A percentile compares a stretch with the other conserved stretches of the same genome.
Evolutionary conservation across 2,113 vertebrate genomes (phyloP).

Genomic region (Bubalus kerabau): DNA sequence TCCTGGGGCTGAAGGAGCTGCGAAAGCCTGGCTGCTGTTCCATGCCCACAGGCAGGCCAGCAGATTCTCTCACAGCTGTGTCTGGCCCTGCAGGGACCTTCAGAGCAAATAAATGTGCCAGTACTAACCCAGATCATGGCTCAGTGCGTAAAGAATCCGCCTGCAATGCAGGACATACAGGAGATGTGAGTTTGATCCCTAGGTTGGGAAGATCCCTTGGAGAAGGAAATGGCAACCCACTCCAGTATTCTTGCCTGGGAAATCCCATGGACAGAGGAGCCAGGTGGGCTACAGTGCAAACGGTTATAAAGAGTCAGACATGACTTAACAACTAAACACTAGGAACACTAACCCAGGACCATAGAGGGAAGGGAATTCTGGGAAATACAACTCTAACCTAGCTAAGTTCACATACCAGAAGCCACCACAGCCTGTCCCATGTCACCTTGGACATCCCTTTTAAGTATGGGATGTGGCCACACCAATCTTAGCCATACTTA

Average conservation of each 20-base stretch:
- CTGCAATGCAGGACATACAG: background rate
- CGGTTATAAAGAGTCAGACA: background rate
- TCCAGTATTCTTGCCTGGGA: background rate
- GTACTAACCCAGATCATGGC: background rate
- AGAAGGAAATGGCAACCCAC: background rate
- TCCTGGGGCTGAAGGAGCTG: background rate
- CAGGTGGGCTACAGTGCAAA: background rate
- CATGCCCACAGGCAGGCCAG: accelerated
- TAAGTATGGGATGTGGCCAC: background rate
- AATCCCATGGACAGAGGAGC: background rate
- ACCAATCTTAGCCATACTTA: background rate
- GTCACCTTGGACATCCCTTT: background rate
- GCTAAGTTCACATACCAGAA: background rate
- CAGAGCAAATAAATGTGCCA: background rate
- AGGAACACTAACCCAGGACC: background rate
- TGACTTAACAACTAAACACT: background rate
- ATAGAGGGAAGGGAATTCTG: background rate
- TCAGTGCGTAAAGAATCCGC: background rate
- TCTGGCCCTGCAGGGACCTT: background rate
- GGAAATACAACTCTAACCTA: background rate
- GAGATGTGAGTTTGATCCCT: background rate
- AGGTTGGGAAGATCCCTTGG: background rate
- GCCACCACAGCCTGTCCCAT: background rate
- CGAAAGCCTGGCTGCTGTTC: background rate
- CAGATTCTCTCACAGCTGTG: background rate